A percentile compares a stretch with the other conserved stretches of the same genome.
Evolutionary conservation across 2,888 invertebrate genomes (phyloP).

Genomic region (Invenusta paracnida): DNA sequence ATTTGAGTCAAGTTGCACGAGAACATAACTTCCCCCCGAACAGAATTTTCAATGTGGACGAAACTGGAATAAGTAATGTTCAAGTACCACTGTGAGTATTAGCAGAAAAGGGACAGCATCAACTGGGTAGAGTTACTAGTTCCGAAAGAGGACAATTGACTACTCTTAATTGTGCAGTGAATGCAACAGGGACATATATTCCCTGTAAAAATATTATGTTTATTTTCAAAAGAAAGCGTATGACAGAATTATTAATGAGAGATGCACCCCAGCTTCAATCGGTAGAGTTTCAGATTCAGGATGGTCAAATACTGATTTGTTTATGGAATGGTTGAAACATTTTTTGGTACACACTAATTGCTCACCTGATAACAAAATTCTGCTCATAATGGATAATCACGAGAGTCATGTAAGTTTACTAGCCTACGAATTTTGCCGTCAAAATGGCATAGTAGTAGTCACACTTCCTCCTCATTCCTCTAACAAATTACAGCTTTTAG

Average conservation of each 20-base stretch:
- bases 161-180: conserved; percentile 42
- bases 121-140: conserved; percentile 37
- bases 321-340: conserved; percentile 45
- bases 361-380: conserved; percentile 37
- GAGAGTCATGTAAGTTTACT: conserved; percentile 45
- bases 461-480: conserved; percentile 46
- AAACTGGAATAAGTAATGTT: conserved; percentile 35
- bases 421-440: conserved; percentile 42
- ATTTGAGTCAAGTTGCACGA: conserved; percentile 15
- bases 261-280: conserved; percentile 42
- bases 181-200: conserved; percentile 42
- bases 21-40: conserved; percentile 30
- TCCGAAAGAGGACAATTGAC: conserved; percentile 44
- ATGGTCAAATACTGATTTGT: conserved; percentile 46
- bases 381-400: conserved; percentile 44
- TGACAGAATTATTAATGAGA: conserved; percentile 37
- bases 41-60: conserved; percentile 39
- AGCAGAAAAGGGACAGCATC: conserved; percentile 35
- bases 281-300: conserved; percentile 42
- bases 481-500: conserved; percentile 45
- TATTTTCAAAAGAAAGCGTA: conserved; percentile 43
- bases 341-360: conserved; percentile 43
- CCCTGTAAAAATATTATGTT: conserved; percentile 47
- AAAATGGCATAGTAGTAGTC: conserved; percentile 45
- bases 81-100: conserved; percentile 28